Evolutionary conservation across 2,888 invertebrate genomes (phyloP).

Genomic region (Thumatha senex): DNA sequence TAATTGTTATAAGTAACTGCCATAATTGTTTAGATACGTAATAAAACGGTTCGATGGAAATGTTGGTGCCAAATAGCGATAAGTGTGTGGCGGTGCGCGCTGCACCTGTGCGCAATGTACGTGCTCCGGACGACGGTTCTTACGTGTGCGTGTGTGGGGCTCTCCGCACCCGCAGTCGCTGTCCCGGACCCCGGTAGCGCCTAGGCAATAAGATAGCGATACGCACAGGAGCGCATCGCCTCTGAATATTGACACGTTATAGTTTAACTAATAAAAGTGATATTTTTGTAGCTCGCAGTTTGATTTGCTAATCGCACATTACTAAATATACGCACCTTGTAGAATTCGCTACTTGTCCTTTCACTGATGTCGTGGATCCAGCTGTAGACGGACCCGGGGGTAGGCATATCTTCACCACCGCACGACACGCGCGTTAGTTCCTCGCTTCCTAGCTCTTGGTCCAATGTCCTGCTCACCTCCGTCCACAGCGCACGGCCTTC

Average conservation of each 20-base stretch:
- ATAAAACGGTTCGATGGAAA: constrained; percentile 4
- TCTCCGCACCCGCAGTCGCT: too few species aligned
- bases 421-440: too few species aligned
- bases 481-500: too few species aligned
- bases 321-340: too few species aligned
- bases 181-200: too few species aligned
- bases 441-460: too few species aligned
- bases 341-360: too few species aligned
- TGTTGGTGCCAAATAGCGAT: constrained; percentile 56
- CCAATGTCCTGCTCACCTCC: too few species aligned
- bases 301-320: not conserved
- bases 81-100: constrained; percentile 16
- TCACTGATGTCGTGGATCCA: too few species aligned
- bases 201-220: constrained; percentile 48
- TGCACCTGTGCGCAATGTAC: not conserved
- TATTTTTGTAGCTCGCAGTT: constrained; percentile 51
- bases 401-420: too few species aligned
- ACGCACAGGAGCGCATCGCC: constrained; percentile 33
- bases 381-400: too few species aligned
- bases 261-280: constrained; percentile 61
- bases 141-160: not conserved
- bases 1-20: constrained; percentile 9
- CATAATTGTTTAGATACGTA: constrained; percentile 1
- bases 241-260: constrained; percentile 39
- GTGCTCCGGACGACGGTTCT: too few species aligned